Evolutionary conservation across 1,140 invertebrate genomes (phyloP).

Genomic region (Eciton burchellii): DNA sequence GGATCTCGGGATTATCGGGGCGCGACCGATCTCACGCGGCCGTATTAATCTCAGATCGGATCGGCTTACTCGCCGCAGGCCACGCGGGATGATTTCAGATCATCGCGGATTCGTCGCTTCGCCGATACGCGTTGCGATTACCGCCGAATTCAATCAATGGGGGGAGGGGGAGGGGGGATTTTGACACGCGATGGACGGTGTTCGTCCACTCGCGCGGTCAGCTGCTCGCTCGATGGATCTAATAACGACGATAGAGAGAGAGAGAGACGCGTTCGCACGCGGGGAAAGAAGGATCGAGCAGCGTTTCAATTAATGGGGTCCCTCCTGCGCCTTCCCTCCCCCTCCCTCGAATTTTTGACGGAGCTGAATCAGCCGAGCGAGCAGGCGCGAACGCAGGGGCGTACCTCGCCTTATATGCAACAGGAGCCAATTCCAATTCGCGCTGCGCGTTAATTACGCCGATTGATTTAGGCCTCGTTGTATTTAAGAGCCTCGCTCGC

Average conservation of each 20-base stretch:
- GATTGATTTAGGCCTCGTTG: constrained; percentile 81
- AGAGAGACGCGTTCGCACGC: not conserved
- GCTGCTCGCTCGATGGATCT: not conserved
- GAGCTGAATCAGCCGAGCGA: constrained; percentile 19
- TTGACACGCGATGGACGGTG: not conserved
- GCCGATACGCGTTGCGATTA: constrained; percentile 7
- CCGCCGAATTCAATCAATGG: too few relatives aligned
- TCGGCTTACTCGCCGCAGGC: constrained; percentile 5
- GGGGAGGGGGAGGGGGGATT: too few relatives aligned
- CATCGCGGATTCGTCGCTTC: not conserved
- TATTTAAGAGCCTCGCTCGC: constrained; percentile 78
- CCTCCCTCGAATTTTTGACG: constrained; percentile 22
- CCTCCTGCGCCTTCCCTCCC: too few relatives aligned
- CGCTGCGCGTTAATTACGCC: constrained; percentile 81
- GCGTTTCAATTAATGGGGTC: constrained; percentile 25
- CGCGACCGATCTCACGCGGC: not conserved
- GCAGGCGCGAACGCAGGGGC: constrained; percentile 3
- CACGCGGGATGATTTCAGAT: constrained; percentile 12
- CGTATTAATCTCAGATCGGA: constrained; percentile 33
- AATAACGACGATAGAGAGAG: not conserved
- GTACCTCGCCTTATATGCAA: constrained; percentile 30
- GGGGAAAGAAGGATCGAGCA: not conserved
- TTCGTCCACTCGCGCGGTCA: too few relatives aligned
- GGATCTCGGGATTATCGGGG: constrained; percentile 33
- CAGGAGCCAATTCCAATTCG: constrained; percentile 73